Base-by-base conservation (phyloP, 2,888 invertebrate genomes). In the Drosophila macrothrix region DNA sequence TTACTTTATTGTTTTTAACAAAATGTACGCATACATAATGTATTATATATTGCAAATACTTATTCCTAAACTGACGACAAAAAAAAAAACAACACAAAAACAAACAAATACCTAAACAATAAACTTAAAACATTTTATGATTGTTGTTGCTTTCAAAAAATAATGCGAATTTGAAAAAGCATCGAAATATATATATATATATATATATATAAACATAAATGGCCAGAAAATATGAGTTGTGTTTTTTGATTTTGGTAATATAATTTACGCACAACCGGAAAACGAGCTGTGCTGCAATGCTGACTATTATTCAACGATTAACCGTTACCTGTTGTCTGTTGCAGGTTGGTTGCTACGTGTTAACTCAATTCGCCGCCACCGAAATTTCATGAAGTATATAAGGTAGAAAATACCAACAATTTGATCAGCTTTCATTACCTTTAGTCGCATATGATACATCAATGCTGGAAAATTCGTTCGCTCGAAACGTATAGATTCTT, bases 81-180 rank as follows among this genome's bases (percentile, higher is more conserved):
- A 46, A 56, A 14, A 69, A 69, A 63, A 41, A 46, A 59, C 12
- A 37, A 46, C 19, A 68, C 37, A 72, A 52, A 73, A 39, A 29
- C 50, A 65, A 54, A 68, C 53, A 63, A 66, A 76, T 84, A 75
- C 64, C 74, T 73, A 73, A 77, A 79, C 67, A 88, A 84, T 78
- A 85, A 80, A 84, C 71, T 70, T 67, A 70, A 73, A 73, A 64
- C 80, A 88, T 88, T 85, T 82, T 76, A 73, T 69, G 72, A 77
- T 67, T 85, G 90, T 85, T 85, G 83, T 78, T 90, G 90, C 85
- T 90, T 88, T 84, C 62, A 69, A 83, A 71, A 68, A 73, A 74
- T 71, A 78, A 50, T 81, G 84, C 89, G 64, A 67, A 70, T 78
- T 68, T 64, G 64, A 69, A 64, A 72, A 71, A 71, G 76, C 88